Percentiles rank a stretch among this genome's conserved stretches.
These are phyloP conservation scores for Heliconius aoede DNA, from an alignment of 2,888 invertebrate genomes.

Conservation along the genomic window DNA sequence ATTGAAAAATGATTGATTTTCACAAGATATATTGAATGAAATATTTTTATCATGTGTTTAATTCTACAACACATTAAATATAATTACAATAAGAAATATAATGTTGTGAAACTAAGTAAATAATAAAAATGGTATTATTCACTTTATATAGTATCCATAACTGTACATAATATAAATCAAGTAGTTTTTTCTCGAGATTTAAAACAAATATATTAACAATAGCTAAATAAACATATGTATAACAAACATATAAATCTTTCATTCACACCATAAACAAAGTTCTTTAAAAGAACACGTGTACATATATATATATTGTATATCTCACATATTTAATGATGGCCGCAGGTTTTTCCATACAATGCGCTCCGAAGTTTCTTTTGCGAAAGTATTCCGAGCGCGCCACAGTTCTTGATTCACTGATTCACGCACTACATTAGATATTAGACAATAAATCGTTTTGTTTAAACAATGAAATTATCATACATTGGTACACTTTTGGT, in stretches of 20 bases:
- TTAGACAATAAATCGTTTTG: slow-evolving; percentile 32
- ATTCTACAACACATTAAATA: too few relatives aligned
- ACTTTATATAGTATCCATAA: neutral
- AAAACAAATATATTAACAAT: neutral
- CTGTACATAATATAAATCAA: neutral
- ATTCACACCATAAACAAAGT: neutral
- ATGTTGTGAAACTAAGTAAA: too few relatives aligned
- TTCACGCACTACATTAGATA: slow-evolving; percentile 35
- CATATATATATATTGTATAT: too few relatives aligned
- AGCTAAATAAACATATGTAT: neutral
- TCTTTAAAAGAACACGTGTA: slow-evolving; percentile 4
- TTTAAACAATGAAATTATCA: slow-evolving; percentile 36
- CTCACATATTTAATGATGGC: slow-evolving; percentile 27
- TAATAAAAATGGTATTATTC: too few relatives aligned
- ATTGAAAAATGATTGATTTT: too few relatives aligned
- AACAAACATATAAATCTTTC: neutral
- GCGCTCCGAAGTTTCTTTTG: slow-evolving; percentile 40
- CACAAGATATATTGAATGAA: too few relatives aligned
- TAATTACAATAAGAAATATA: too few relatives aligned
- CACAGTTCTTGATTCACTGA: slow-evolving; percentile 39
- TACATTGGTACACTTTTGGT: neutral
- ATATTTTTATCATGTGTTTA: too few relatives aligned
- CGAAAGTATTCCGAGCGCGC: slow-evolving; percentile 42
- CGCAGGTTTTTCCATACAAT: slow-evolving; percentile 45
- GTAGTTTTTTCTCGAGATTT: neutral